Base-by-base conservation (phyloP, 2,888 invertebrate genomes). In the Linyphia triangularis region DNA sequence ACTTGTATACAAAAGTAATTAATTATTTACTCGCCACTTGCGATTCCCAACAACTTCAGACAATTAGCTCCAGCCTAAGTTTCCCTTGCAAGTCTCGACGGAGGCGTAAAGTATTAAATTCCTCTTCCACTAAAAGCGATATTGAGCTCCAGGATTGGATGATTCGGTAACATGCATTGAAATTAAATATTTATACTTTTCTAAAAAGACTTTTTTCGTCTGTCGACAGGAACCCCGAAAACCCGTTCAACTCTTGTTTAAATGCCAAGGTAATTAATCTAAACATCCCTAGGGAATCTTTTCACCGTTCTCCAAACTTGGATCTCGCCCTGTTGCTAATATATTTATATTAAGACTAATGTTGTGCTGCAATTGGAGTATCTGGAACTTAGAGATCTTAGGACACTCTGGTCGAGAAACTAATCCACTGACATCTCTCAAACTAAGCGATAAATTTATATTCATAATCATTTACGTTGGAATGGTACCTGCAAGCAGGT, bases 401-500 rank as follows among this genome's bases (percentile, higher is more conserved):
- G 9, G 33, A 83, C 30, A 67, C 69, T 26, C 67, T 24, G 57
- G 75, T 77, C 77, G 19, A 57, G 26, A 24, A 37, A 37, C 22
- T 85, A 85, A 85, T 85, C 85, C 78, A 30, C 59, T 70, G 30
- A 28, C 78, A 85, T 85, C 16, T 72, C 72, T 85, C 78, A 79
- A 61, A 51, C 51, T 72, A 65, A 78, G 85, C 43, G 78, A 51
- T 63, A 78, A 78, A 78, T 85, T 85, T 85, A 85, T 85, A 85
- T 85, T 79, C 69, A 72, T 85, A 85, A 85, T 85, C 85, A 78
- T 79, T 37, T 77, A 57, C 51, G 28, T 69, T 28, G 22, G 26
- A 9, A n/a, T 78, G 72, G 69, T 78, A 85, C 43, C 28, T 70
- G 59, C 5, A 69, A 70, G 16, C 70, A 30, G 16, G 78, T 70